Conservation (phyloP, 2,113 vertebrate species). For the Trematomus loennbergii region DNA sequence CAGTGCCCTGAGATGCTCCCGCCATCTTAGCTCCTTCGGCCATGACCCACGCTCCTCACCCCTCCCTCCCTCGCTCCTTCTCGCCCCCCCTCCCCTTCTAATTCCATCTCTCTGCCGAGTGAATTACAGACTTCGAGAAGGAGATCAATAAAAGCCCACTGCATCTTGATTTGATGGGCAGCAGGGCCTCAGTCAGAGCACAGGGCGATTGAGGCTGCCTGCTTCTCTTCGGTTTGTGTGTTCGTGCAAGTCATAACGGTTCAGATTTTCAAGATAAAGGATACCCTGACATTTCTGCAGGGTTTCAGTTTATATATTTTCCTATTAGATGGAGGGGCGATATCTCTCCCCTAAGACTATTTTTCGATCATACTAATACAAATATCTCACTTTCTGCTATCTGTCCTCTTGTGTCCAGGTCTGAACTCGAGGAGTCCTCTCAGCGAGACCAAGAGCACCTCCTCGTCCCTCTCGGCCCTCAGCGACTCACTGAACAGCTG, state of each 20-base stretch:
- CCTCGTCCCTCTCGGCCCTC: slow-evolving; percentile 95
- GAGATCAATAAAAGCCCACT: slow-evolving; percentile 79
- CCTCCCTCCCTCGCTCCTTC: slow-evolving; percentile 60
- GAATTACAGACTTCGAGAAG: slow-evolving; percentile 72
- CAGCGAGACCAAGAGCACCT: slow-evolving; percentile 90
- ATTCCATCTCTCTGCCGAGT: slow-evolving; percentile 65
- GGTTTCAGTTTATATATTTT: slow-evolving; percentile 10
- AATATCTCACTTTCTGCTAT: not conserved
- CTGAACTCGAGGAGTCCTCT: slow-evolving; percentile 92
- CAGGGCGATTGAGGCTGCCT: slow-evolving; percentile 43
- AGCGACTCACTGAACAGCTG: slow-evolving; percentile 98
- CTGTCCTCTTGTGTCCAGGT: slow-evolving; percentile 64
- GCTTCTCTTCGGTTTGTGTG: slow-evolving; percentile 18
- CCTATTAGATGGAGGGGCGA: not conserved
- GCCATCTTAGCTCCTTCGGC: slow-evolving; percentile 83
- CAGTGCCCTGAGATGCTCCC: slow-evolving; percentile 80
- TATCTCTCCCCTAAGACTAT: too few relatives aligned
- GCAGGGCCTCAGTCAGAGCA: slow-evolving; percentile 60
- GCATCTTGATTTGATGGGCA: slow-evolving; percentile 79
- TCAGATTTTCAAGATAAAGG: not conserved
- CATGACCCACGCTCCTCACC: slow-evolving; percentile 76
- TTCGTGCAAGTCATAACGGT: not conserved
- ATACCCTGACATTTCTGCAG: not conserved
- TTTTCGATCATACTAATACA: not conserved
- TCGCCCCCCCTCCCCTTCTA: slow-evolving; percentile 31